Percentiles rank a stretch among this genome's conserved stretches.
phyloP scores from a whole-genome alignment of 2,888 invertebrate species.

The Drosophila austrosaltans region DNA sequence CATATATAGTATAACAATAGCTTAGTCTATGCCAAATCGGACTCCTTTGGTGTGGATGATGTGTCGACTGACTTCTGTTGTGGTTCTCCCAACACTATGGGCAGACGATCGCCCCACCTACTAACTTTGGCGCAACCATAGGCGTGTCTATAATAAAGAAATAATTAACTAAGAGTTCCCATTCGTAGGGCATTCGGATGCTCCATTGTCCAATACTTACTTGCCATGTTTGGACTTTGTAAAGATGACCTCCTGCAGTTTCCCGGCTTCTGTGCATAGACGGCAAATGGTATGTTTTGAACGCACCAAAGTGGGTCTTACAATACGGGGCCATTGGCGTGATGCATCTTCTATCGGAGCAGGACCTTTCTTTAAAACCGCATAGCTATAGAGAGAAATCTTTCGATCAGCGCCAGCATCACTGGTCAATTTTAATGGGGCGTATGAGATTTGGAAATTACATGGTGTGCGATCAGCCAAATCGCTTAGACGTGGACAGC shows the following conservation, averaged over 20 bases:
- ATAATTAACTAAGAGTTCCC: neutral
- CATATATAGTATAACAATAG: conserved; percentile 22
- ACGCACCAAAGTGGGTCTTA: conserved; percentile 88
- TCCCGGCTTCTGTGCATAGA: conserved; percentile 90
- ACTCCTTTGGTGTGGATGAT: conserved; percentile 19
- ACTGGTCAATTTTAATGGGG: conserved; percentile 84
- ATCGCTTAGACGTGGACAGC: conserved; percentile 88
- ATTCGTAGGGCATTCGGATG: neutral
- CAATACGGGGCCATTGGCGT: conserved; percentile 90
- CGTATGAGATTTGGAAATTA: conserved; percentile 89
- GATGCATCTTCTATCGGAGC: conserved; percentile 84
- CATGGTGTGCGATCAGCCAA: conserved; percentile 88
- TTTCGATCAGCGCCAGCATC: conserved; percentile 81
- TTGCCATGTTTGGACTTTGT: conserved; percentile 90
- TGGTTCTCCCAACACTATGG: conserved; percentile 85
- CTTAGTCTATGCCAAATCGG: conserved; percentile 45
- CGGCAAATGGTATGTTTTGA: conserved; percentile 90
- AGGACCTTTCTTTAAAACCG: conserved; percentile 91
- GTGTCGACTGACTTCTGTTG: conserved; percentile 30
- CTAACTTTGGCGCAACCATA: conserved; percentile 90
- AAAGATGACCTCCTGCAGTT: conserved; percentile 90
- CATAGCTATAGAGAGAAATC: conserved; percentile 89
- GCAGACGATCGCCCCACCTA: conserved; percentile 92
- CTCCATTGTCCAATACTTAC: conserved; percentile 83
- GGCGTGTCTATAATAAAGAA: conserved; percentile 84